Evolutionary conservation across 1,140 invertebrate species (phyloP).

Genomic region (Vollenhovia emeryi): DNA sequence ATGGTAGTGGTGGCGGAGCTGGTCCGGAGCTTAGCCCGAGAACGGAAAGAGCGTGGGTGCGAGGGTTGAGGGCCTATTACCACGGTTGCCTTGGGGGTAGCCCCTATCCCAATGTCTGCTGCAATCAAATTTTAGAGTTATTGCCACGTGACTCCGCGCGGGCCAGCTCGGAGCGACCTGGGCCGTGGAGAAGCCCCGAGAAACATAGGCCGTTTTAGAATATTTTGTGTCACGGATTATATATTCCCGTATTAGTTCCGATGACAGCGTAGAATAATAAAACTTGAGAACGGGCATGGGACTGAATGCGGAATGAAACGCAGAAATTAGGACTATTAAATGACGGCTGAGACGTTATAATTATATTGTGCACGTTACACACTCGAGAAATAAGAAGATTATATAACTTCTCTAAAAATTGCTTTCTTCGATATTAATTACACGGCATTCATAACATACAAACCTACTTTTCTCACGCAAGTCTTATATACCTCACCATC

Average conservation of each 20-base stretch:
- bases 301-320: not conserved
- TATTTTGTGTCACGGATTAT: slow-evolving; percentile 38
- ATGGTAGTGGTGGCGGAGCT: slow-evolving; percentile 28
- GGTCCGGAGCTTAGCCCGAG: slow-evolving; percentile 10
- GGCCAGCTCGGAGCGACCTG: slow-evolving; percentile 49
- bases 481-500: not conserved
- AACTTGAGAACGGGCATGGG: too few species aligned
- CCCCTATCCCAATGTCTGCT: slow-evolving; percentile 70
- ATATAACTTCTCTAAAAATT: slow-evolving; percentile 8
- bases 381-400: not conserved
- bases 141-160: slow-evolving; percentile 72
- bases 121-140: slow-evolving; percentile 84
- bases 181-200: slow-evolving; percentile 43
- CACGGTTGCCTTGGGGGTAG: slow-evolving; percentile 76
- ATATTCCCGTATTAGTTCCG: not conserved
- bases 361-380: not conserved
- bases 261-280: not conserved
- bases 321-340: not conserved
- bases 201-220: slow-evolving; percentile 27
- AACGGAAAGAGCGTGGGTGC: slow-evolving; percentile 72
- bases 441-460: not conserved
- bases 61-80: slow-evolving; percentile 82
- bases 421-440: slow-evolving; percentile 15
- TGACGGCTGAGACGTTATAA: not conserved
- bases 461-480: not conserved